Conservation (phyloP, 2,797 vertebrate genomes). For the Catamblyrhynchus diadema region DNA sequence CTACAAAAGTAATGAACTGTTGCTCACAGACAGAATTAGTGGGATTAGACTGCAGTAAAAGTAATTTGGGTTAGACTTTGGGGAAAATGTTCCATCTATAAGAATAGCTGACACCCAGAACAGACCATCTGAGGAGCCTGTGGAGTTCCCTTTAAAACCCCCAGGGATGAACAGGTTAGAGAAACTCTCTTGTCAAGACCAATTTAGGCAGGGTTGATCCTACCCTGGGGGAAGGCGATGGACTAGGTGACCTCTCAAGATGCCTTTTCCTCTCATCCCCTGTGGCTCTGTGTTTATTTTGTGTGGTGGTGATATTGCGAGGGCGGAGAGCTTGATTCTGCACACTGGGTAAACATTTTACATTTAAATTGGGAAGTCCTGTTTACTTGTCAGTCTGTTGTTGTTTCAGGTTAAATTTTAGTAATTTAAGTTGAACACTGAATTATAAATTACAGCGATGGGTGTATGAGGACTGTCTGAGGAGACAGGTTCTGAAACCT, state of each 20-base stretch:
- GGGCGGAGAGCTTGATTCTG: neutral
- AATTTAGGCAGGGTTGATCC: slow-evolving; percentile 24
- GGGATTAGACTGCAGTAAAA: neutral
- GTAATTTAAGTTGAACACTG: neutral
- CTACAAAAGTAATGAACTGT: neutral
- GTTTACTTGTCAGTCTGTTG: slow-evolving; percentile 1
- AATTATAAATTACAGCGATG: neutral
- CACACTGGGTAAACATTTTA: neutral
- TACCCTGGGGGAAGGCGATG: slow-evolving; percentile 27
- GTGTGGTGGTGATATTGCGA: accelerated
- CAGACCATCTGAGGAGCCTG: neutral
- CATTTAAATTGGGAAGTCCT: neutral
- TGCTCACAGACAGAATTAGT: neutral
- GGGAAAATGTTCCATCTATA: neutral
- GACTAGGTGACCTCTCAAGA: slow-evolving; percentile 24
- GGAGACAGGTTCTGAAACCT: slow-evolving; percentile 3
- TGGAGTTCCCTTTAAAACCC: slow-evolving; percentile 39
- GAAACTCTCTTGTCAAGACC: neutral
- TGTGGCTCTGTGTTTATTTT: neutral
- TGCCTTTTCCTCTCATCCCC: neutral
- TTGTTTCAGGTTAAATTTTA: neutral
- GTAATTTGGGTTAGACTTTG: neutral
- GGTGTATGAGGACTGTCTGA: neutral
- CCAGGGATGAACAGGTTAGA: slow-evolving; percentile 20
- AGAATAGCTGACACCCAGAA: neutral